Conservation (phyloP, 2,797 vertebrate species). For the Leontopithecus rosalia region DNA sequence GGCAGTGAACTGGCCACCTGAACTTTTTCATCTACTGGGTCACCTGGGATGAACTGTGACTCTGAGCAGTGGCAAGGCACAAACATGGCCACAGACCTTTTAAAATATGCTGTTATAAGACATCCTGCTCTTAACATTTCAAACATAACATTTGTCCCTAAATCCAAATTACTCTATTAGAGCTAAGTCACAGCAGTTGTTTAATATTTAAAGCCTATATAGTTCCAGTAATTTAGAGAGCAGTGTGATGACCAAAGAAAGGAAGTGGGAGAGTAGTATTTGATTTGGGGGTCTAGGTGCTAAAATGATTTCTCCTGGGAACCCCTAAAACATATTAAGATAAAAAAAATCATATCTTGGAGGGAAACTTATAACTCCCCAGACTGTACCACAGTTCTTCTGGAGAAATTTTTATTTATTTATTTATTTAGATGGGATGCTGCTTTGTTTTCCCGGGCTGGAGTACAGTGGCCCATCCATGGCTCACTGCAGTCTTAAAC, state of each 20-base stretch:
- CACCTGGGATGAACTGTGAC: background rate
- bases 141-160: background rate
- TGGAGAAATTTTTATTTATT: background rate
- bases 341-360: background rate
- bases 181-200: background rate
- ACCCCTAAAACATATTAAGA: background rate
- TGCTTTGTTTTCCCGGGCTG: too few species aligned
- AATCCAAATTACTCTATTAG: background rate
- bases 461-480: background rate
- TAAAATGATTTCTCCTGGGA: background rate
- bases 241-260: background rate
- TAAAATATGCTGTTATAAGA: background rate
- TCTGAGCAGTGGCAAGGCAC: background rate
- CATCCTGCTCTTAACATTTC: background rate
- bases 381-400: background rate
- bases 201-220: background rate
- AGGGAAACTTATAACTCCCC: background rate
- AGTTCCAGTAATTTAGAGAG: background rate
- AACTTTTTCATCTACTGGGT: background rate
- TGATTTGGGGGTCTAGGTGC: background rate
- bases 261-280: background rate
- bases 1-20: background rate
- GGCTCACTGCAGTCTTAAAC: background rate
- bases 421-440: too few species aligned
- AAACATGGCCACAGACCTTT: background rate